phyloP scores from a whole-genome alignment of 2,113 vertebrate species.

The Planiliza haematocheilus region DNA sequence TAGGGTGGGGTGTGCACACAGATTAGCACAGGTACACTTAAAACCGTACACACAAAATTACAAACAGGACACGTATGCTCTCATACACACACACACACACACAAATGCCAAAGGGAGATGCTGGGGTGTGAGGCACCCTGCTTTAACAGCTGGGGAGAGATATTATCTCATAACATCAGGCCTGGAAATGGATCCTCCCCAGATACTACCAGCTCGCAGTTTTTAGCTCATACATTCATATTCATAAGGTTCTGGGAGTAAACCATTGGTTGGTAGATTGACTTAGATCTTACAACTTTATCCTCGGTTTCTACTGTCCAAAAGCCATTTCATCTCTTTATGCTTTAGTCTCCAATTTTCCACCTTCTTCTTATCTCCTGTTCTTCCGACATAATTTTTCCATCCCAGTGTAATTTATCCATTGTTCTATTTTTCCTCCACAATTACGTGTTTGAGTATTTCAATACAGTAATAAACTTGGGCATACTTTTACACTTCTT shows the following conservation, averaged over 20 bases:
- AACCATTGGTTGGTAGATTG: constrained; percentile 51
- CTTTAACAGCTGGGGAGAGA: constrained; percentile 81
- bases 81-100: constrained; percentile 22
- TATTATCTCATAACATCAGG: constrained; percentile 78
- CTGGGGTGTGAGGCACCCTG: constrained; percentile 74
- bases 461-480: not conserved
- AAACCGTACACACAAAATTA: constrained; percentile 1
- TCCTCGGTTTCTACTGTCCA: not conserved
- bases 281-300: constrained; percentile 46
- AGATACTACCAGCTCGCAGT: constrained; percentile 70
- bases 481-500: not conserved
- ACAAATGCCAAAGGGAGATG: constrained; percentile 65
- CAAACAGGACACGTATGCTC: not conserved
- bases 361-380: not conserved
- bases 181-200: constrained; percentile 80
- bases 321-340: not conserved
- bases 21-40: constrained; percentile 40
- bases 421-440: not conserved
- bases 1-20: constrained; percentile 28
- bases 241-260: constrained; percentile 50
- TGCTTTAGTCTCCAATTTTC: not conserved
- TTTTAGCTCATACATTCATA: constrained; percentile 61
- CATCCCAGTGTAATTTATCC: not conserved
- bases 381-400: not conserved
- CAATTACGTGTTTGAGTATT: not conserved